Evolutionary conservation across 23 tunicate genomes (phyloP).

Genomic region (Aplidium turbinatum): DNA sequence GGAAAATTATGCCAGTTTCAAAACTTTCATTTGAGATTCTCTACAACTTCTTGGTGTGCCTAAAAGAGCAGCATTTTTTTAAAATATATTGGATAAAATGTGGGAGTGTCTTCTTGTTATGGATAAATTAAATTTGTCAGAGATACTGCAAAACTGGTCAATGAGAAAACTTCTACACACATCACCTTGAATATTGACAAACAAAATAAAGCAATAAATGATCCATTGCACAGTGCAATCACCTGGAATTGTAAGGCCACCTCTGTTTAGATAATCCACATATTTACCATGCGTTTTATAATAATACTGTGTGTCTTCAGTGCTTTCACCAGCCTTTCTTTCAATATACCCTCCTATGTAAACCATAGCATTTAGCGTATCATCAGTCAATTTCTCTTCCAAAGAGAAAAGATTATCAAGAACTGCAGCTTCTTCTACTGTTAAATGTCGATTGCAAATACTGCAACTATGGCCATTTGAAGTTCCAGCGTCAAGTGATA

Average conservation of each 20-base stretch:
- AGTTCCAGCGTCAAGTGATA: neutral
- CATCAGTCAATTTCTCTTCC: slow-evolving; percentile 5
- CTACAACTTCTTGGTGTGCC: neutral
- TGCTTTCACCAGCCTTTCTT: neutral
- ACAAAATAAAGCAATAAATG: neutral
- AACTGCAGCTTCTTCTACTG: neutral
- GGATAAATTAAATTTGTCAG: slow-evolving; percentile 1
- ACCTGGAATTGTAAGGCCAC: slow-evolving; percentile 8
- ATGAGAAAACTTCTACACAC: neutral
- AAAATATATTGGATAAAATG: neutral
- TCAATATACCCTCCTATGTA: slow-evolving; percentile 4
- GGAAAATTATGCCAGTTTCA: neutral
- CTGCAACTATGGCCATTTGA: neutral
- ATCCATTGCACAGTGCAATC: slow-evolving; percentile 12
- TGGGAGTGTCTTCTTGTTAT: neutral
- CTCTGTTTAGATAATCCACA: slow-evolving; percentile 5
- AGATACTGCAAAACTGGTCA: neutral
- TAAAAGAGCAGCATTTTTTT: slow-evolving; percentile 5
- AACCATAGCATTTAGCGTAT: slow-evolving; percentile 10
- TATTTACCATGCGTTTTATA: neutral
- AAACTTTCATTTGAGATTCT: neutral
- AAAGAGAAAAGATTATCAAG: slow-evolving; percentile 6
- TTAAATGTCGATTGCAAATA: neutral
- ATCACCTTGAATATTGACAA: neutral
- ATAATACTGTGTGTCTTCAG: slow-evolving; percentile 1